Conservation (phyloP, 2,888 invertebrate species). For the Drosophila anomelani region DNA sequence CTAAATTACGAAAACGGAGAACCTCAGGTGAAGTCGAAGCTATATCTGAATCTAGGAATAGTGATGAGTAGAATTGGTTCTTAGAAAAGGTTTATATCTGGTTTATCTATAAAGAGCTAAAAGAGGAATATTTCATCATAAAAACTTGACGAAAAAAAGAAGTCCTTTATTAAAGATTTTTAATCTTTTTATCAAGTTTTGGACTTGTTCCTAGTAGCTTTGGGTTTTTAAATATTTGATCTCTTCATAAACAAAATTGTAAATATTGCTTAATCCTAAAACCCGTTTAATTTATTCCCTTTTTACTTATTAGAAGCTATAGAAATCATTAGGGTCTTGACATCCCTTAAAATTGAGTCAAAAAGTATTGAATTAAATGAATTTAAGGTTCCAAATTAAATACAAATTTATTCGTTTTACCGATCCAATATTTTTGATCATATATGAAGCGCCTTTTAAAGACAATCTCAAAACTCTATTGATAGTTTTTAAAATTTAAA, state of each 20-base stretch:
- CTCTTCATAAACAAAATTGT: too few relatives aligned
- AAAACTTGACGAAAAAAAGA: neutral
- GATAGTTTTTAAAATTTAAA: neutral
- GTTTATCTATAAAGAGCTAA: neutral
- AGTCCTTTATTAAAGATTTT: neutral
- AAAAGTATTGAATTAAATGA: neutral
- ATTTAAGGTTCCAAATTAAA: neutral
- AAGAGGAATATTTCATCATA: too few relatives aligned
- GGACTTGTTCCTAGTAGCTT: neutral
- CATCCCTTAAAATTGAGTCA: neutral
- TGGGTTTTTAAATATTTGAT: neutral
- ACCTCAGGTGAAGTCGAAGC: slow-evolving; percentile 19
- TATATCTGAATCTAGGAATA: slow-evolving; percentile 7
- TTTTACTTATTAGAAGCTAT: too few relatives aligned
- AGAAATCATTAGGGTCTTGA: neutral
- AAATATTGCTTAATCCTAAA: neutral
- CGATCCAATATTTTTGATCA: neutral
- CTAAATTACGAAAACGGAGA: slow-evolving; percentile 33
- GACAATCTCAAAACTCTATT: neutral
- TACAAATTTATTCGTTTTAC: rapidly evolving
- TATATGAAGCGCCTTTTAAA: neutral
- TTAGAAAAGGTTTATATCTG: neutral
- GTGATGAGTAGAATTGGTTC: slow-evolving; percentile 13
- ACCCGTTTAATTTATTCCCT: rapidly evolving
- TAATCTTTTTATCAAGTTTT: neutral